Evolutionary conservation across 2,888 invertebrate species (phyloP).

Genomic region (Pseudococcus viburni): DNA sequence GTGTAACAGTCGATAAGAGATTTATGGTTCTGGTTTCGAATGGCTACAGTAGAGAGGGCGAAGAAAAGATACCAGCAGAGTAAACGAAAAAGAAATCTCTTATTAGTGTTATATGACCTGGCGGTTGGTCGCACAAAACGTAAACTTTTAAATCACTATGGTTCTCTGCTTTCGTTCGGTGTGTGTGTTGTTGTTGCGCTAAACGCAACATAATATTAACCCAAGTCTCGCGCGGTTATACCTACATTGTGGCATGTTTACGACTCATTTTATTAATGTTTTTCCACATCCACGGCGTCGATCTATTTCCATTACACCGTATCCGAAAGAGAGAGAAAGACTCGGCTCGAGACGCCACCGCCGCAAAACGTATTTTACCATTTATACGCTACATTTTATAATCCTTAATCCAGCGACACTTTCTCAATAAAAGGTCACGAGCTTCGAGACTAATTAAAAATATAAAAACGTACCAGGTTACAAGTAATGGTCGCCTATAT

Average conservation of each 20-base stretch:
- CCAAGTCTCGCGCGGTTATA: slow-evolving; percentile 12
- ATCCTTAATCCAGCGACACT: slow-evolving; percentile 8
- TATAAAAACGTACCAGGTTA: slow-evolving; percentile 14
- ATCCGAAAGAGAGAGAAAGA: neutral
- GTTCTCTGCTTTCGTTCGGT: slow-evolving; percentile 1
- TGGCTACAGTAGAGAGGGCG: neutral
- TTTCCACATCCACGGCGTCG: slow-evolving; percentile 31
- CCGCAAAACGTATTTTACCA: slow-evolving; percentile 16
- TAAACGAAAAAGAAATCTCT: neutral
- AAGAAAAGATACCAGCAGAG: neutral
- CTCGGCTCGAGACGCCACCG: neutral
- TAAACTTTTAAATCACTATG: slow-evolving; percentile 43
- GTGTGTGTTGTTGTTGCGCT: neutral
- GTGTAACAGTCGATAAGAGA: slow-evolving; percentile 42
- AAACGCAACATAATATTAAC: slow-evolving; percentile 41
- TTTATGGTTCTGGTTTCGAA: slow-evolving; percentile 40
- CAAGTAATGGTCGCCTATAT: neutral
- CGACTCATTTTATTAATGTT: slow-evolving; percentile 52
- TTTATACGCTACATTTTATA: slow-evolving; percentile 8
- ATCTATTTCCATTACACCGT: slow-evolving; percentile 44
- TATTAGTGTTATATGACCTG: neutral
- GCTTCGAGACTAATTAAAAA: slow-evolving; percentile 7
- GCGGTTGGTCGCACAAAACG: slow-evolving; percentile 20
- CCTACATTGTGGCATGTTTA: slow-evolving; percentile 53
- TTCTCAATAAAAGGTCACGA: slow-evolving; percentile 14